These are phyloP conservation scores for Anoplophora glabripennis DNA, from an alignment of 1,140 invertebrate species.

Conservation along the genomic window DNA sequence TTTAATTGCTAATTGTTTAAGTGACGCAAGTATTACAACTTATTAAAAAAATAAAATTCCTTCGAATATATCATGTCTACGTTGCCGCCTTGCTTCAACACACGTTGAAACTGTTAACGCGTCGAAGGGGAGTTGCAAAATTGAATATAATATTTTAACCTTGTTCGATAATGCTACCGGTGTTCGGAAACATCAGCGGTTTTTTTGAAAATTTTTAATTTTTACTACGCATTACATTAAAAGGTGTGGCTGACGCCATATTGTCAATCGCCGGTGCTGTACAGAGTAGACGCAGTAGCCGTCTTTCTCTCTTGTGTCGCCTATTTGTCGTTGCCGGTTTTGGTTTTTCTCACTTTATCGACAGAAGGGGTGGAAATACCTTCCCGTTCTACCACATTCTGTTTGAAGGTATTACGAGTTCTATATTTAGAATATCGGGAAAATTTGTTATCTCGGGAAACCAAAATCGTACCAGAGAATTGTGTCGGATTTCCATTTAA, in stretches of 20 bases:
- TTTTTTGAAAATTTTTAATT: neutral
- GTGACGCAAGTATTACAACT: neutral
- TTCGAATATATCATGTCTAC: neutral
- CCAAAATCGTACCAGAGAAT: too few relatives aligned
- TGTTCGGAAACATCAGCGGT: slow-evolving; percentile 1
- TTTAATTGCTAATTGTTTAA: too few relatives aligned
- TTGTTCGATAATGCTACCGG: slow-evolving; percentile 14
- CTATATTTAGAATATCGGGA: slow-evolving; percentile 3
- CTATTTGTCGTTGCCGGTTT: slow-evolving; percentile 17
- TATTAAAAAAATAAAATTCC: neutral
- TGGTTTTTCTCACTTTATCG: slow-evolving; percentile 29
- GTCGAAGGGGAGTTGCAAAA: slow-evolving; percentile 19
- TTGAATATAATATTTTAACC: slow-evolving; percentile 18
- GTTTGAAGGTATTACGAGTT: neutral
- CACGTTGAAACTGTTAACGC: slow-evolving; percentile 4
- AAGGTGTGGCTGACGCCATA: slow-evolving; percentile 49
- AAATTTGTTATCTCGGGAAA: neutral
- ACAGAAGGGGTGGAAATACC: slow-evolving; percentile 30
- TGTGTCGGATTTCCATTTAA: too few relatives aligned
- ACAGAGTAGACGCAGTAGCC: slow-evolving; percentile 12
- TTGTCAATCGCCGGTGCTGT: slow-evolving; percentile 28
- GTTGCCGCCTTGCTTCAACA: slow-evolving; percentile 1
- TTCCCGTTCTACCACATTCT: slow-evolving; percentile 12
- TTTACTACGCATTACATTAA: slow-evolving; percentile 40
- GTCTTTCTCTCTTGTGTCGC: slow-evolving; percentile 21